Base-by-base conservation (phyloP, 2,888 invertebrate species). In the Eilema griseolum region DNA sequence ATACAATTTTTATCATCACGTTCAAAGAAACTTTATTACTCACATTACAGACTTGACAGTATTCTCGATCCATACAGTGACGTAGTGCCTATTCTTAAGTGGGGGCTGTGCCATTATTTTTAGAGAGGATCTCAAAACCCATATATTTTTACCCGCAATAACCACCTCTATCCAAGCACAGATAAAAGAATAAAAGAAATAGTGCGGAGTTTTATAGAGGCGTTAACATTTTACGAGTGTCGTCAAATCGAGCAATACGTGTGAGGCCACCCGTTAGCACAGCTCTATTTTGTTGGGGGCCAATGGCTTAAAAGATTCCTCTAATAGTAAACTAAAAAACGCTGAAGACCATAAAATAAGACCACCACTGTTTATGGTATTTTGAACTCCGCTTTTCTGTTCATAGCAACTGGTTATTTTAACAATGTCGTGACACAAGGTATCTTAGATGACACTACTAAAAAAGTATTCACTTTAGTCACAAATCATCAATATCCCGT, bases 171-270 rank as follows among this genome's bases (percentile, higher is more conserved):
- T 46, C 67, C 46, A 60, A 70, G 72, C 37, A 66, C 41, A 74
- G 71, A 65, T 74, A 71, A 73, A 75, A 70, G 65, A 66, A 75
- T 68, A 56, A 72, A 72, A 72, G 68, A 62, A 68, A 66, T 57
- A 62, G 66, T 72, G 62, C 68, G 31, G 2, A 66, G 62, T 65
- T 84, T 84, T 80, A 83, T 70, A 74, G 78, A 69, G 56, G n/a
- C 71, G 71, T 81, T 75, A 84, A 81, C 71, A 37, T 72, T 84
- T 84, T 80, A 84, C 73, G 84, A 81, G 72, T 78, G 81, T 75
- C 84, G 76, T 81, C 78, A 83, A 79, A 63, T 76, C 74, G 73
- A 75, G 76, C 75, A 71, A 78, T 74, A 71, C 70, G 76, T 74
- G 73, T 60, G 64, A 61, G 69, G 52, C 72, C 67, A 77, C 68